Base-by-base conservation (phyloP, 2,113 vertebrate species). In the Hepsetus odoe region DNA sequence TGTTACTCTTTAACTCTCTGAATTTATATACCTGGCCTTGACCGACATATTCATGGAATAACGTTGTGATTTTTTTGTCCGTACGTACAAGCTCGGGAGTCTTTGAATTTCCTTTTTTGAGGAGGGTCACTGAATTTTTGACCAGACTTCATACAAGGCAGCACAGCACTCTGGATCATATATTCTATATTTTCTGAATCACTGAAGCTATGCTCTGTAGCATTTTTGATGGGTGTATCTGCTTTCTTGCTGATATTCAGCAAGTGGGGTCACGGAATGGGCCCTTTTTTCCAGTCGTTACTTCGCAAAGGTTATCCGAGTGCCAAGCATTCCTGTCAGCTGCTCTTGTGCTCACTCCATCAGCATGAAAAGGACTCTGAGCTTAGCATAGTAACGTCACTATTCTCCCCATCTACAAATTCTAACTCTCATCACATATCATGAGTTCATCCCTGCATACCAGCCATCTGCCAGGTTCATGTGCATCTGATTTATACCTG, bases 171-270 rank as follows among this genome's bases (percentile, higher is more conserved):
- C 11, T 55, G 58, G 20, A 72, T 79, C 58, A 79, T 72, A 65
- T 79, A 79, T 79, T 72, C 77, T 33, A 28, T 70, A 79, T 72
- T 79, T 72, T 79, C 68, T 24, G 46, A 79, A 53, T 65, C 77
- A 79, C 77, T 79, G 77, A 32, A 79, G 68, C 77, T 42, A 68
- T 64, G 33, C 32, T 26, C 28, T 16, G 67, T 46, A 78, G 62
- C 77, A 72, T 72, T 69, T 53, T 46, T 72, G 68, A 79, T 79
- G 68, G 72, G 77, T 79, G 38, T 79, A 72, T 79, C 68, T 72
- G 58, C 32, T 72, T n/a, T 51, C 38, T 59, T 20, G 40, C 58
- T 61, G 56, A 71, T 62, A 33, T 49, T 20, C 13, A 53, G 20
- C 16, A 49, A 35, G 68, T 24, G 49, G 22, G 30, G 18, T 33